Base-by-base conservation (phyloP, 2,797 vertebrate species). In the Notolepis coatsorum region DNA sequence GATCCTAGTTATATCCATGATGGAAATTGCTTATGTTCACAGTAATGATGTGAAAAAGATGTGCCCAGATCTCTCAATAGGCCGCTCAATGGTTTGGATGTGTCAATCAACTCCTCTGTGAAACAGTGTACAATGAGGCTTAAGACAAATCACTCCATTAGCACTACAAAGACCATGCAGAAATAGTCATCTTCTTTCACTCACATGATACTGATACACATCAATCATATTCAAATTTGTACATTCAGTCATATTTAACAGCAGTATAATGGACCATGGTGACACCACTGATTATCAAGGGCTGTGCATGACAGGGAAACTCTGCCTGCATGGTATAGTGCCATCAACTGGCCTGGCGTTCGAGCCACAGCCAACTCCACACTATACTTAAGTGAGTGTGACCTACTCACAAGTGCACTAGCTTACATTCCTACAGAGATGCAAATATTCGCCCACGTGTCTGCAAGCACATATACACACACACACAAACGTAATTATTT, bases 1-100 rank as follows among this genome's bases (percentile, higher is more conserved):
- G 81, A 84, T 55, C 57, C 72, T 39, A n/a, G 70, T 61, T 13
- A 76, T 72, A 65, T 76, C 85, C 84, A 83, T 77, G 81, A 86
- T 85, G 78, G 85, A 89, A 90, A 89, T 87, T 69, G 85, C 82
- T 56, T 76, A 85, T 85, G 84, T 79, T 87, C 72, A 65, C 77
- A 23, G 71, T 85, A 86, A 89, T 89, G 85, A 88, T 83, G 79
- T 75, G 79, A 71, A 68, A 69, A 73, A 84, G 76, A 89, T 81
- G 79, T 66, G 76, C 60, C 45, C 38, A 33, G 41, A 41, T 61
- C 62, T 70, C 82, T 81, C 71, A 18, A 70, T 39, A 80, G 72
- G 76, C 65, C 12, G 6, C 38, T 79, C 77, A 45, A 62, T 80
- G 73, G 62, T 65, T 67, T 54, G 48, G 69, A 86, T 54, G 56